Percentiles rank a stretch among this genome's conserved stretches.
These are phyloP conservation scores for Merops nubicus DNA, from an alignment of 2,113 vertebrate genomes.

Conservation along the genomic window DNA sequence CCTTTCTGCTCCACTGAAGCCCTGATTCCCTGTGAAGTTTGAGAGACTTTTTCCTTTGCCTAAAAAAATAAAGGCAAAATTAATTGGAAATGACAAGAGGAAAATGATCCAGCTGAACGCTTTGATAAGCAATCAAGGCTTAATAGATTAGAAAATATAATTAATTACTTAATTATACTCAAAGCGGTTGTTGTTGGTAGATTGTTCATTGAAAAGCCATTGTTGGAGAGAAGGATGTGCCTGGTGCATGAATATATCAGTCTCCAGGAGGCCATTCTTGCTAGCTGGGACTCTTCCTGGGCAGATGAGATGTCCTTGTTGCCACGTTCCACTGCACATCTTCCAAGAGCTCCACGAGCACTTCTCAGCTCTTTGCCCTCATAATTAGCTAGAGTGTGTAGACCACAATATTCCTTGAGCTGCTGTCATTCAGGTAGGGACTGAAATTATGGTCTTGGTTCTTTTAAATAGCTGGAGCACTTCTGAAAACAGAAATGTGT, in stretches of 20 bases:
- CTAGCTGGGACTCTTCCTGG: not conserved
- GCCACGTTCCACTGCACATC: not conserved
- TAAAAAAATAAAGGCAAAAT: constrained; percentile 23
- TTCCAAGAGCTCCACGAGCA: not conserved
- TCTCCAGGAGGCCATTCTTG: not conserved
- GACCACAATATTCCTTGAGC: not conserved
- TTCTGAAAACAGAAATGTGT: not conserved
- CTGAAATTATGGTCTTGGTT: not conserved
- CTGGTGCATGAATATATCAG: not conserved
- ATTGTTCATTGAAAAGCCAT: constrained; percentile 47
- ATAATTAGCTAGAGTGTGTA: rapidly evolving
- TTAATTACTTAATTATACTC: constrained; percentile 78
- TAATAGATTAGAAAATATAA: constrained; percentile 78
- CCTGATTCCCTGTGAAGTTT: not conserved
- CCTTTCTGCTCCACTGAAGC: not conserved
- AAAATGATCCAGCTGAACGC: constrained; percentile 71
- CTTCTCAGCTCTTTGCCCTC: not conserved
- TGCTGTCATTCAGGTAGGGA: rapidly evolving
- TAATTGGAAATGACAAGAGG: constrained; percentile 78
- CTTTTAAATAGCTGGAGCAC: not conserved
- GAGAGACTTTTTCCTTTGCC: constrained; percentile 2
- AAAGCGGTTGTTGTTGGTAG: constrained; percentile 54
- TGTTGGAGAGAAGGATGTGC: constrained; percentile 3
- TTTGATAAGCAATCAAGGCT: constrained; percentile 73
- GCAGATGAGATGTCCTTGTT: not conserved